Conservation (phyloP, 2,113 vertebrate genomes). For the Podarcis raffonei region DNA sequence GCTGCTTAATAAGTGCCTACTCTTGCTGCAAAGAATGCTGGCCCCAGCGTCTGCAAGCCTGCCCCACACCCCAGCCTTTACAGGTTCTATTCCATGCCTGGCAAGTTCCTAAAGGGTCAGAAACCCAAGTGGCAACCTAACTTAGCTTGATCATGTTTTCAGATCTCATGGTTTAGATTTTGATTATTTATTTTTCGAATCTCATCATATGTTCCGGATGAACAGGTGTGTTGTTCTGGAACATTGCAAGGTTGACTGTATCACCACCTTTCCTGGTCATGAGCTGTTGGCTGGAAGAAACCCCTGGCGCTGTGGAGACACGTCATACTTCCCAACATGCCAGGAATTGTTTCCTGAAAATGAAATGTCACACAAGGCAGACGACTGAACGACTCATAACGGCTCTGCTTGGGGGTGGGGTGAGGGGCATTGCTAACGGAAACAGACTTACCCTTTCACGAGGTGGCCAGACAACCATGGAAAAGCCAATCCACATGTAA, state of each 20-base stretch:
- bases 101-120: not conserved
- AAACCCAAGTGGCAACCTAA: not conserved
- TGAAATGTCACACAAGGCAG: not conserved
- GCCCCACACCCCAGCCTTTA: no score
- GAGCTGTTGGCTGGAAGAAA: not conserved
- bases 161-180: not conserved
- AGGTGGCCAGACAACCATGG: not conserved
- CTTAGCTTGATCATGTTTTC: not conserved
- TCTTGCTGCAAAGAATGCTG: not conserved
- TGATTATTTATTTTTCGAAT: not conserved
- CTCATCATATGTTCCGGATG: not conserved
- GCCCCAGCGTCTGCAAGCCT: not conserved
- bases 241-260: not conserved
- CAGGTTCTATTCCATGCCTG: not conserved
- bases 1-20: not conserved
- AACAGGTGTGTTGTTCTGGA: not conserved
- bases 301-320: not conserved
- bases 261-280: not conserved
- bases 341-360: not conserved
- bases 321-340: not conserved
- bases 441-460: not conserved
- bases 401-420: not conserved
- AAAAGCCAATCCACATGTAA: no score
- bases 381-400: not conserved
- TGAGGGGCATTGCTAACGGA: not conserved